A percentile compares a stretch with the other conserved stretches of the same genome.
These are phyloP conservation scores for Tetragnatha versicolor DNA, from an alignment of 1,140 invertebrate species.

Conservation along the genomic window DNA sequence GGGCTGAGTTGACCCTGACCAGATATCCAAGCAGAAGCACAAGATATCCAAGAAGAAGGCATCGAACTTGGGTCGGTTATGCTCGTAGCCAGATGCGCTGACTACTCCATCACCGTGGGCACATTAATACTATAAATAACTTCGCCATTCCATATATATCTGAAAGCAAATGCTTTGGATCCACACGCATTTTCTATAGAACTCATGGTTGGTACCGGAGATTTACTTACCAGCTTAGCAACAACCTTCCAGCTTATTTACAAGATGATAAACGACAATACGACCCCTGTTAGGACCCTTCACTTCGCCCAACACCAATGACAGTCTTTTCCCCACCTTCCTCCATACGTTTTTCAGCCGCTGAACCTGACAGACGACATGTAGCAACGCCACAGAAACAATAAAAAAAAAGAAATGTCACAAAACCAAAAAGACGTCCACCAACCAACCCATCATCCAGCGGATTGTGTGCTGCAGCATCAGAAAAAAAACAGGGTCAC, in stretches of 20 bases:
- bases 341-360: neutral
- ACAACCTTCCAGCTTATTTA: neutral
- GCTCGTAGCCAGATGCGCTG: too few relatives aligned
- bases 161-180: too few relatives aligned
- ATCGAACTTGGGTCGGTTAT: too few relatives aligned
- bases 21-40: too few relatives aligned
- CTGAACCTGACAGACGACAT: conserved; percentile 1
- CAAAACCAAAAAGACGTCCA: conserved; percentile 4
- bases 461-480: neutral
- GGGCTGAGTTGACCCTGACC: too few relatives aligned
- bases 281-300: conserved; percentile 3
- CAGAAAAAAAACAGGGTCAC: neutral
- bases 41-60: too few relatives aligned
- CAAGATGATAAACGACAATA: conserved; percentile 24
- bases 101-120: too few relatives aligned
- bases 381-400: neutral
- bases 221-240: neutral
- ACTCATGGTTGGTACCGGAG: too few relatives aligned
- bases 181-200: too few relatives aligned
- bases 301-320: conserved; percentile 11
- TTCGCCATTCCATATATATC: too few relatives aligned
- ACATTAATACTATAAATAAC: too few relatives aligned
- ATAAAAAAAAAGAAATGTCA: neutral
- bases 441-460: conserved; percentile 26
- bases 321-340: conserved; percentile 16